Evolutionary conservation across 2,113 vertebrate species (phyloP).

Genomic region (Limanda limanda): DNA sequence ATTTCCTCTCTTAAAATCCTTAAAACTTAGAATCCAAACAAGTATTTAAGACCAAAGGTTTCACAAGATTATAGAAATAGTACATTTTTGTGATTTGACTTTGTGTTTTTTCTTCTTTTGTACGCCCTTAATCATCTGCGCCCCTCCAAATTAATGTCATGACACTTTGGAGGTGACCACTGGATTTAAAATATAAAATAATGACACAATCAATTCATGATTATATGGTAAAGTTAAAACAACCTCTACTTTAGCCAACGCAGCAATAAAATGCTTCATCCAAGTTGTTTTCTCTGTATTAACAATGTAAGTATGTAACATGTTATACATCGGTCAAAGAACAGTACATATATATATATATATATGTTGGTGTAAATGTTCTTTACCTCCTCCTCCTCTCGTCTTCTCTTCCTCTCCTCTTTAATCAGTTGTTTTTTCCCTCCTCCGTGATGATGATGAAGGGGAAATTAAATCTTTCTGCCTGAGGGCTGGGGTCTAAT

Average conservation of each 20-base stretch:
- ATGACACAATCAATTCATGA: background rate
- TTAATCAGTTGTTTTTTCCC: constrained; percentile 86
- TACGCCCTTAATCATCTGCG: no score
- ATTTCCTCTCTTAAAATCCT: no score
- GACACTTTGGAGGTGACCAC: no score
- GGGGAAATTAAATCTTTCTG: constrained; percentile 92
- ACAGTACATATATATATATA: background rate
- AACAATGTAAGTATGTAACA: background rate
- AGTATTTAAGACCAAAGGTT: no score
- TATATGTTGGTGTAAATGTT: background rate
- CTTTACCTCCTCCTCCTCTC: constrained; percentile 5
- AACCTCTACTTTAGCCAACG: background rate
- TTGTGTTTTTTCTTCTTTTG: no score
- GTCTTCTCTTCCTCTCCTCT: constrained; percentile 82
- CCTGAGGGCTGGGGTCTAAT: constrained; percentile 89
- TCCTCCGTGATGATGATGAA: constrained; percentile 82
- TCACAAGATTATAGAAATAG: no score
- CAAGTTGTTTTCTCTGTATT: background rate
- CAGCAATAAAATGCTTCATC: constrained; percentile 5
- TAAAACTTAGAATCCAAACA: no score
- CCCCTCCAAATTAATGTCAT: no score
- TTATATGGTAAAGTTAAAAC: background rate
- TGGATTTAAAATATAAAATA: background rate
- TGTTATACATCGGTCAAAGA: background rate
- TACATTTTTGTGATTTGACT: no score